Evolutionary conservation across 2,113 vertebrate species (phyloP), one percentile per base, ranked within the genome.

Genomic region (Pangasianodon gigas): DNA sequence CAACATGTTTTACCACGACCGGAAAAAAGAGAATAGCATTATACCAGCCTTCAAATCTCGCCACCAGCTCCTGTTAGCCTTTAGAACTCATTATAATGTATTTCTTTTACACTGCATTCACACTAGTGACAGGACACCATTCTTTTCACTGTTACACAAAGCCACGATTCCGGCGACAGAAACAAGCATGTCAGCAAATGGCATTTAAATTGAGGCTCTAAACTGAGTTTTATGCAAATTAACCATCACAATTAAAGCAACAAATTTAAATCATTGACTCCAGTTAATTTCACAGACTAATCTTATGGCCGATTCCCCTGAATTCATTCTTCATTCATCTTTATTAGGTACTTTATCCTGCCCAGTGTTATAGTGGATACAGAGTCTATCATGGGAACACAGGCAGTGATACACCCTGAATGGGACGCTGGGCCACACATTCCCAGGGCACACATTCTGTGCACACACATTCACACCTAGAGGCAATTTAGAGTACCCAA

Each of bases 21-120:
- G 21, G 9, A 32, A 83, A 58, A 58, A 41, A 26, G 29, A 7
- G 29, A 82, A 58, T 84, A 60, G 58, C 81, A 84, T 84, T 51
- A 24, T 44, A 79, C 44, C 26, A 79, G 75, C 46, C 75, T 80
- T 80, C 77, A 80, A n/a, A 80, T 80, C 77, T 52, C 44, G 19
- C 81, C 81, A 58, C 81, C 81, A 84, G 81, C 81, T 37, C 58
- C n/a, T 19, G 19, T 58, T 84, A 32, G 81, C 81, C 81, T 84
- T 84, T 84, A 58, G 81, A 84, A 84, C 81, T 84, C 81, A 84
- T 84, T 84, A 84, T 60, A 84, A 84, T 84, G n/a, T 84, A 84
- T 84, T 84, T 54, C 10, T 58, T 84, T 84, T 58, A 58, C 52
- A 18, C 32, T 21, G 81, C 81, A 41, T 60, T 84, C 52, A 41